Evolutionary conservation across 2,113 vertebrate genomes (phyloP), one percentile per base, ranked within the genome.

Genomic region (Channa maculata): DNA sequence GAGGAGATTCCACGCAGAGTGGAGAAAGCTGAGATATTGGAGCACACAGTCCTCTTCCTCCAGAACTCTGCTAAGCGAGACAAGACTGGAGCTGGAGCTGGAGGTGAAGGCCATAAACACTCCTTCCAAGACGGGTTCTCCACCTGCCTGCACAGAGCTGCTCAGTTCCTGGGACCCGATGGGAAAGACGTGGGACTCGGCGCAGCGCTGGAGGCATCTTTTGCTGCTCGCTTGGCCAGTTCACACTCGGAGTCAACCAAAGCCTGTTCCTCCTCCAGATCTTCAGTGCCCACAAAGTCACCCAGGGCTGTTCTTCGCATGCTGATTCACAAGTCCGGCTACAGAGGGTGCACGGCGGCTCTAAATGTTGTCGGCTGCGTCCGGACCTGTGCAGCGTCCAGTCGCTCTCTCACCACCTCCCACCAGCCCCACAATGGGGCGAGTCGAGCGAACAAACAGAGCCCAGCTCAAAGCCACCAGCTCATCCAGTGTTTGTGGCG

Each of bases 11-110:
- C 94, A 72, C 93, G 88, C 73, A 93, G 94, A 71, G 84, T 94
- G 88, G 95, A 96, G 86, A 96, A 96, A 67, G 95, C 95, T 0
- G 95, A 95, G 83, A 95, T 96, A 3, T 82, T 96, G 83, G 94
- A 95, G 77, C 88, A 93, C 62, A 93, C 95, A 0, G 91, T 93
- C 24, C 70, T 84, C 52, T 93, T 93, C 68, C 82, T 93, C 58
- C 89, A 89, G 70, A 77, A 46, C 50, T 75, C 61, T 0, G 10
- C 60, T 4, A 49, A 36, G 14, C 11, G 43, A 48, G 14, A 33
- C 46, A 10, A 55, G 10, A 57, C 38, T 14, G 72, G 52, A 14
- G 50, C 51, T 15, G 6, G 10, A 54, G 43, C 34, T 71, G 63
- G 46, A 8, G 58, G 44, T 14, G 34, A 52, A 0, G 50, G 58